These are phyloP conservation scores for Temnothorax nylanderi DNA, from an alignment of 1,140 invertebrate genomes.

Conservation along the genomic window DNA sequence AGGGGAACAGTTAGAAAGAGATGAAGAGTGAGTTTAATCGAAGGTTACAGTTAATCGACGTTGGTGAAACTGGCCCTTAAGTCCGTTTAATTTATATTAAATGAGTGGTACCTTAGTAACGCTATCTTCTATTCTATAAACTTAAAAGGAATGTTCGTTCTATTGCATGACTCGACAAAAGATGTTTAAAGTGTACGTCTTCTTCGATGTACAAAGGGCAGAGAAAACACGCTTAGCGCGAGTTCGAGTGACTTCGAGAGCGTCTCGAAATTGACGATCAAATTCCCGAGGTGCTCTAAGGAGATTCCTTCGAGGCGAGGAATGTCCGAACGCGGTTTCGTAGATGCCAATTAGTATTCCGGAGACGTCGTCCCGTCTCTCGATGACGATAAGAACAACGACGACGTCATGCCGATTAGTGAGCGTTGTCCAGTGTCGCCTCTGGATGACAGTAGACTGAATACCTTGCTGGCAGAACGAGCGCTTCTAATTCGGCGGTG, in stretches of 20 bases:
- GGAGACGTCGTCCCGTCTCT: conserved; percentile 56
- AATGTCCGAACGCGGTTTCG: conserved; percentile 36
- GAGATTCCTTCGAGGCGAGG: conserved; percentile 24
- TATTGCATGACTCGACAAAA: conserved; percentile 30
- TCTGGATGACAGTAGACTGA: conserved; percentile 85
- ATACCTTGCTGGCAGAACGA: conserved; percentile 96
- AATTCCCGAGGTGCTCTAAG: background rate
- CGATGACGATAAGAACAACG: conserved; percentile 56
- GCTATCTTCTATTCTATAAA: background rate
- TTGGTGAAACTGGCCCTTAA: no score
- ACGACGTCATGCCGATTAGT: conserved; percentile 77
- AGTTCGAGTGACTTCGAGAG: background rate
- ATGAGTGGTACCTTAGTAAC: background rate
- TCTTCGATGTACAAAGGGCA: background rate
- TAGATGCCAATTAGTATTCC: conserved; percentile 52
- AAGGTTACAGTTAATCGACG: no score
- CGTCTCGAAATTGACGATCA: background rate
- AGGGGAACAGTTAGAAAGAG: no score
- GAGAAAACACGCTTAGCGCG: background rate
- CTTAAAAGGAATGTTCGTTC: conserved; percentile 1
- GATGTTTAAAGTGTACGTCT: background rate
- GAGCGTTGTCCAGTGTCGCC: conserved; percentile 82
- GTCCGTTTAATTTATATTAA: background rate
- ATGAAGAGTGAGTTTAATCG: no score
- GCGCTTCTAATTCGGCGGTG: conserved; percentile 94